A percentile compares a stretch with the other conserved stretches of the same genome.
phyloP scores from a whole-genome alignment of 2,113 vertebrate genomes.

The Pseudopipra pipra region DNA sequence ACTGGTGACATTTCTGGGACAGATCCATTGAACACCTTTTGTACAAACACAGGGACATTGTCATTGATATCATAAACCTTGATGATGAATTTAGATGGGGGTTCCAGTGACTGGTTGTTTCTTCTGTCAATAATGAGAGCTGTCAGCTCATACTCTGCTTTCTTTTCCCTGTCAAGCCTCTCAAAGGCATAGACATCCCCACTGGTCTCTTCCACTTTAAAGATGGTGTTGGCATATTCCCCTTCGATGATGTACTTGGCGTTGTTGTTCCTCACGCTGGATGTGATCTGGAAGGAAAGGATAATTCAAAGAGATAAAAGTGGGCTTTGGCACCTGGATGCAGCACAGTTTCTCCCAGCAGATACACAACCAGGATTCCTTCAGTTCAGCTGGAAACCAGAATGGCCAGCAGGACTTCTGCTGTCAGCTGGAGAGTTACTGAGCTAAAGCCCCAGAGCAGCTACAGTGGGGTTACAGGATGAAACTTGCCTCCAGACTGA shows the following conservation, averaged over 20 bases:
- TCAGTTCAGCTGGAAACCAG: background rate
- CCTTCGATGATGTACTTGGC: constrained; percentile 82
- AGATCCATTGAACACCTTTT: constrained; percentile 76
- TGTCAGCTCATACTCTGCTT: constrained; percentile 77
- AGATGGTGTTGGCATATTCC: constrained; percentile 81
- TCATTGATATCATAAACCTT: constrained; percentile 91
- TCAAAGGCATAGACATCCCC: constrained; percentile 83
- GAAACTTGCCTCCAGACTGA: background rate
- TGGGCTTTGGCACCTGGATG: background rate
- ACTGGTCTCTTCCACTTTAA: constrained; percentile 75
- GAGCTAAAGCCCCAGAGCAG: background rate
- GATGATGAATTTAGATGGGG: constrained; percentile 79
- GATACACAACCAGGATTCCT: background rate
- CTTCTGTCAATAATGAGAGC: constrained; percentile 78
- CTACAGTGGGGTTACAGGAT: background rate
- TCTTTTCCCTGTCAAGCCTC: constrained; percentile 87
- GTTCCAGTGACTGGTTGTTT: constrained; percentile 74
- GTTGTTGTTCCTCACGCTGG: constrained; percentile 53
- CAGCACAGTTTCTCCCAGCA: background rate
- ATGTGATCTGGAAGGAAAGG: constrained; percentile 80
- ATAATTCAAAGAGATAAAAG: background rate
- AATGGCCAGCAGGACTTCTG: background rate
- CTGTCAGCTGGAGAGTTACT: background rate
- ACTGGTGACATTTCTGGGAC: constrained; percentile 83
- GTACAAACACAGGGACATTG: constrained; percentile 83